Conservation (phyloP, 1,140 invertebrate genomes). For the Liolophura sinensis region DNA sequence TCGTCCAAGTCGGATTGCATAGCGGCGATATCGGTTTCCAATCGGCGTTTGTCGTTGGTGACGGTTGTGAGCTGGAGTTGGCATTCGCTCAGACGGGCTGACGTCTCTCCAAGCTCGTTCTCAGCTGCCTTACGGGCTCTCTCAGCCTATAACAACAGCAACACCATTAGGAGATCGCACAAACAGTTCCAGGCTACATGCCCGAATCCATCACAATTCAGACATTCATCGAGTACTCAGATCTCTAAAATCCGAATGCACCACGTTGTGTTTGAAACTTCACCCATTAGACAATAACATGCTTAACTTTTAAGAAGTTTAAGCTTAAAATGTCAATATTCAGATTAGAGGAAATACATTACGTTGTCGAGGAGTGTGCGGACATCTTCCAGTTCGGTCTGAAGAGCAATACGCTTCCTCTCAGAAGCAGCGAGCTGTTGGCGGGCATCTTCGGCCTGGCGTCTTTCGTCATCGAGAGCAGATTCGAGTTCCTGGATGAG, state of each 20-base stretch:
- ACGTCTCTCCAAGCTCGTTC: slow-evolving; percentile 48
- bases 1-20: slow-evolving; percentile 90
- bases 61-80: slow-evolving; percentile 47
- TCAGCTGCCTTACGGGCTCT: slow-evolving; percentile 57
- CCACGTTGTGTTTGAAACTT: too few species aligned
- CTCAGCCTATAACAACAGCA: slow-evolving; percentile 40
- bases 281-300: too few species aligned
- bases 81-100: slow-evolving; percentile 49
- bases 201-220: too few species aligned
- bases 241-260: too few species aligned
- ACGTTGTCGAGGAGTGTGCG: slow-evolving; percentile 53
- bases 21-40: slow-evolving; percentile 53
- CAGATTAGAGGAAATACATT: slow-evolving; percentile 5
- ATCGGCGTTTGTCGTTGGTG: slow-evolving; percentile 57
- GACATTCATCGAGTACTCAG: too few species aligned
- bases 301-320: too few species aligned
- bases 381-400: slow-evolving; percentile 55
- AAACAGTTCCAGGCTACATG: too few species aligned
- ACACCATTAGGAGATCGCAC: too few species aligned
- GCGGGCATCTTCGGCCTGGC: slow-evolving; percentile 46
- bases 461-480: slow-evolving; percentile 50
- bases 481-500: slow-evolving; percentile 50
- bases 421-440: slow-evolving; percentile 49
- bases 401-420: slow-evolving; percentile 48
- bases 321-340: not conserved